Conservation (phyloP, 2,888 invertebrate species). For the Agonopterix alstromeriana region DNA sequence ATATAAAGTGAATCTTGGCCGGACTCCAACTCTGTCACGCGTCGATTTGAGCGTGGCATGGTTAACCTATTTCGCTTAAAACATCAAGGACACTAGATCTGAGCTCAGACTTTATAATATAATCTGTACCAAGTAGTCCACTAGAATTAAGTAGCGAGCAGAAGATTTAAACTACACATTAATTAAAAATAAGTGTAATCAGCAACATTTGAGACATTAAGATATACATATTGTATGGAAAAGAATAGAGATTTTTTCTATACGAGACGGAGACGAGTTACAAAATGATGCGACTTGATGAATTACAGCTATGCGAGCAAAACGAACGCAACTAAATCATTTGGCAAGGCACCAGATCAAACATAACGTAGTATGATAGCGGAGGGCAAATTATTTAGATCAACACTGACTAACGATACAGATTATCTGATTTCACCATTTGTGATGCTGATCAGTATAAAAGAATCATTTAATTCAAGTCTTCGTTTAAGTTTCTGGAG, state of each 20-base stretch:
- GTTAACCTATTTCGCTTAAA: constrained; percentile 54
- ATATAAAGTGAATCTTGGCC: constrained; percentile 41
- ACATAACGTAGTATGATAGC: constrained; percentile 7
- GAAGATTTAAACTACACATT: too few species aligned
- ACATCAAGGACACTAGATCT: constrained; percentile 28
- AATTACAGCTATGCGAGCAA: constrained; percentile 15
- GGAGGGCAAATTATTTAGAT: constrained; percentile 2
- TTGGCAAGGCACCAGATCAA: constrained; percentile 27
- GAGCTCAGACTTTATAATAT: too few species aligned
- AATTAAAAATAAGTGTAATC: too few species aligned
- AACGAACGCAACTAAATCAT: constrained; percentile 11
- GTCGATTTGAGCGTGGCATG: constrained; percentile 38
- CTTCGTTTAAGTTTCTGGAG: too few species aligned
- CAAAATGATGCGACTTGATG: constrained; percentile 10
- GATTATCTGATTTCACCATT: constrained; percentile 1
- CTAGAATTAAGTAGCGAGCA: too few species aligned
- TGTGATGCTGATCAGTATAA: background rate
- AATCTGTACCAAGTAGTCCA: too few species aligned
- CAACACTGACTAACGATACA: background rate
- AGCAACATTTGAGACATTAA: too few species aligned
- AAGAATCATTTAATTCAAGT: too few species aligned
- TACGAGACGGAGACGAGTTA: too few species aligned
- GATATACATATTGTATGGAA: too few species aligned
- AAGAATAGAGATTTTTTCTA: too few species aligned
- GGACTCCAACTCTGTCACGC: constrained; percentile 40